phyloP scores from a whole-genome alignment of 2,797 vertebrate genomes.

The Acanthurus lineatus region DNA sequence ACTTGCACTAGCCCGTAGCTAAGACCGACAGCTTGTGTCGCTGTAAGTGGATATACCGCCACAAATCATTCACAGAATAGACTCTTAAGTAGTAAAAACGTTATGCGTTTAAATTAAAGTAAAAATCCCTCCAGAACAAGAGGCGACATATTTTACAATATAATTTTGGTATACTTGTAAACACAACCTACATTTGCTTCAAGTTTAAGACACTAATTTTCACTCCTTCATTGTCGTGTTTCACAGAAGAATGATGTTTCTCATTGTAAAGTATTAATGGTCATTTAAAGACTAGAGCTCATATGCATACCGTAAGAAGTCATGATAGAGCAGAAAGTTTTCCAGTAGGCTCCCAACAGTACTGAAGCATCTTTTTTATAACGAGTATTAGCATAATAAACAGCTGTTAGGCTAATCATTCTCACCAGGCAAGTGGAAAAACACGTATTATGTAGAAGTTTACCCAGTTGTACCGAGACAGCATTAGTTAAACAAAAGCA shows the following conservation, averaged over 20 bases:
- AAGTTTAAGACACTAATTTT: neutral
- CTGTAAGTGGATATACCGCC: constrained; percentile 4
- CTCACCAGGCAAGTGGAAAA: too few relatives aligned
- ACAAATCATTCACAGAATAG: neutral
- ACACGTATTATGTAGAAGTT: fast-evolving
- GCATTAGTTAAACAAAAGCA: fast-evolving
- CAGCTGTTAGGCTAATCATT: too few relatives aligned
- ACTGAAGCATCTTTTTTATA: fast-evolving
- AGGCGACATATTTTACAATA: fast-evolving
- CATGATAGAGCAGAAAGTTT: fast-evolving
- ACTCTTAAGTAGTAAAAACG: neutral
- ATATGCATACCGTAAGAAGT: too few relatives aligned
- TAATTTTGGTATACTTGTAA: too few relatives aligned
- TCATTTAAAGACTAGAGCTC: neutral
- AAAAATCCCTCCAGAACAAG: fast-evolving
- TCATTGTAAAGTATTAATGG: too few relatives aligned
- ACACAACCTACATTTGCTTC: fast-evolving
- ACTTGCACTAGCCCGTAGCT: neutral
- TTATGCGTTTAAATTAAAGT: fast-evolving
- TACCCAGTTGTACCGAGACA: fast-evolving
- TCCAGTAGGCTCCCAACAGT: too few relatives aligned
- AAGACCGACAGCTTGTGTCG: neutral
- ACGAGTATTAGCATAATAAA: neutral
- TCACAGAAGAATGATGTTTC: fast-evolving
- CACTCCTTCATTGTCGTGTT: neutral